A percentile compares a stretch with the other conserved stretches of the same genome.
phyloP scores from a whole-genome alignment of 1,140 invertebrate species.

The Capitella teleta region DNA sequence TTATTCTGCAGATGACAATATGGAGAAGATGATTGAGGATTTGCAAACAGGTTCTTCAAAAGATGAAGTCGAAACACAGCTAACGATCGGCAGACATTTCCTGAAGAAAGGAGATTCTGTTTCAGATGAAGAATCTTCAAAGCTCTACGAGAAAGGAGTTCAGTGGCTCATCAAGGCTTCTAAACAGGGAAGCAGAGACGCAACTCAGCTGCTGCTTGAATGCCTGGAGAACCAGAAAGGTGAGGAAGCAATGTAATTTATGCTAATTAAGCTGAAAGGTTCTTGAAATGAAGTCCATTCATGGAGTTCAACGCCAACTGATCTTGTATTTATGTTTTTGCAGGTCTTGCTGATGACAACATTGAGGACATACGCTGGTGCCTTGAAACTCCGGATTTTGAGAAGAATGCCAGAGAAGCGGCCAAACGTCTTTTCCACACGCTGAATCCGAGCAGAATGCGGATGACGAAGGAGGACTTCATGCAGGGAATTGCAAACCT shows the following conservation, averaged over 20 bases:
- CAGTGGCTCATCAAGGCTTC: slow-evolving; percentile 79
- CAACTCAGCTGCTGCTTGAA: slow-evolving; percentile 61
- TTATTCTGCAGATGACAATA: no score
- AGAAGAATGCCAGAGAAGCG: slow-evolving; percentile 68
- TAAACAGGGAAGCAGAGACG: slow-evolving; percentile 72
- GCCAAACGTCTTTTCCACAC: slow-evolving; percentile 66
- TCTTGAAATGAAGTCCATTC: not conserved
- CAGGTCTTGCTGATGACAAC: slow-evolving; percentile 67
- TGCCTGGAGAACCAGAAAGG: slow-evolving; percentile 60
- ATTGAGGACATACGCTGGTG: slow-evolving; percentile 68
- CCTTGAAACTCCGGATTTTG: slow-evolving; percentile 65
- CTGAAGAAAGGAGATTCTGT: slow-evolving; percentile 1
- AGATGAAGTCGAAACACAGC: no score
- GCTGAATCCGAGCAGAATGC: not conserved
- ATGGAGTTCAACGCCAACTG: not conserved
- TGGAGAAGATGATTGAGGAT: no score
- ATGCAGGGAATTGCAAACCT: slow-evolving; percentile 27
- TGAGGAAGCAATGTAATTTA: slow-evolving; percentile 11
- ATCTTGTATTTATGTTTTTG: slow-evolving; percentile 7
- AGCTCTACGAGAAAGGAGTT: slow-evolving; percentile 58
- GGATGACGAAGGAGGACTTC: slow-evolving; percentile 42
- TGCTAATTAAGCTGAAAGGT: not conserved
- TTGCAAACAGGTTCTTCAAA: no score
- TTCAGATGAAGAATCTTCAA: slow-evolving; percentile 19
- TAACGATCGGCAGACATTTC: not conserved